Base-by-base conservation (phyloP, 2,113 vertebrate genomes). In the Antigone vipio region DNA sequence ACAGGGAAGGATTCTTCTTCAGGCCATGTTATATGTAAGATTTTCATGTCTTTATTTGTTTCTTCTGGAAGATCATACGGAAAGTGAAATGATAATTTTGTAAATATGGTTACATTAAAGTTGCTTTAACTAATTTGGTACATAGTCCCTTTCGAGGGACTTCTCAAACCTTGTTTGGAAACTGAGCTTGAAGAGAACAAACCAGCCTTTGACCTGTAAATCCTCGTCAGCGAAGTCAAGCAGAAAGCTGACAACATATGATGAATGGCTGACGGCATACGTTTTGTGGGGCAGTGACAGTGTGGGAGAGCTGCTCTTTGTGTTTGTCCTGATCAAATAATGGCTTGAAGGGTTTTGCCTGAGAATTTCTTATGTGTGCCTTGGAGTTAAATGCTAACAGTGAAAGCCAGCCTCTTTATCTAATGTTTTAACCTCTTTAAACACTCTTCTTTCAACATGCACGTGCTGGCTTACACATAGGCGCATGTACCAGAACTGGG, bases 151-250 rank as follows among this genome's bases (percentile, higher is more conserved):
- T 95, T 85, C 56, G 34, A 59, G 76, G 76, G 67, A 45, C 68
- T 68, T 85, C 7, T 59, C 45, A 90, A 6, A 78, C 78, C n/a
- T 73, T 85, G 75, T 91, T 60, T 79, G 89, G 75, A 91, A 93
- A 79, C 49, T 60, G 66, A 78, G 72, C 85, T 81, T 69, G 21
- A 87, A 55, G 38, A 44, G 75, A 80, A 69, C 56, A 62, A n/a
- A 20, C 7, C 45, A 27, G 42, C 29, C 40, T 84, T 67, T 55
- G 72, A 49, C 63, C 53, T 45, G 47, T 30, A 90, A 84, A 75
- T 92, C 20, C 60, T 66, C 23, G 0, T 16, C 21, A 60, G 59
- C 74, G 74, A 72, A 92, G 60, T 42, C 40, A 69, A 55, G 50
- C 38, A 38, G 49, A 53, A 92, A 69, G 63, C 38, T 30, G 62